Conservation (phyloP, 2,797 vertebrate genomes). For the Chaetodon trifasciatus region DNA sequence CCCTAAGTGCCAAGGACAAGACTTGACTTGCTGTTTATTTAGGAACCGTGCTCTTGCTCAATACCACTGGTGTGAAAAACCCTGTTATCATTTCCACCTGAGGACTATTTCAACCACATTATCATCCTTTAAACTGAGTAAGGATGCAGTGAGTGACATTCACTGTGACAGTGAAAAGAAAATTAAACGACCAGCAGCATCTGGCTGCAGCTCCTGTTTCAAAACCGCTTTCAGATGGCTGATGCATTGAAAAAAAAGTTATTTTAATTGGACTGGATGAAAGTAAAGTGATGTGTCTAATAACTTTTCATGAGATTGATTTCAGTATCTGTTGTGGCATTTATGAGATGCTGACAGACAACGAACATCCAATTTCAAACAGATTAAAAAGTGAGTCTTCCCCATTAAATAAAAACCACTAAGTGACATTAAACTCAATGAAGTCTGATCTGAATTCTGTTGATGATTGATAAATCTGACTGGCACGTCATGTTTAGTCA, state of each 20-base stretch:
- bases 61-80: conserved; percentile 16
- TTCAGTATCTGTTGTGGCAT: no score
- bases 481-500: no score
- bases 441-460: no score
- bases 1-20: conserved; percentile 10
- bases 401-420: no score
- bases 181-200: not conserved
- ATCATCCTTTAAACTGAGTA: not conserved
- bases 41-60: conserved; percentile 48
- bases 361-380: no score
- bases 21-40: conserved; percentile 59
- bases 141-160: not conserved
- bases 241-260: not conserved
- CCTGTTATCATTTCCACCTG: not conserved
- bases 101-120: not conserved
- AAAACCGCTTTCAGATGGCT: not conserved
- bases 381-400: no score
- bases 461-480: no score
- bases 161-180: not conserved
- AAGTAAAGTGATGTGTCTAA: no score
- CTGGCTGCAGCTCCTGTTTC: not conserved
- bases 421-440: no score
- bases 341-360: no score
- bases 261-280: not conserved
- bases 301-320: no score